Percentiles rank a stretch among this genome's conserved stretches.
These are phyloP conservation scores for Cephus sareptanus DNA, from an alignment of 2,888 invertebrate species.

Conservation along the genomic window DNA sequence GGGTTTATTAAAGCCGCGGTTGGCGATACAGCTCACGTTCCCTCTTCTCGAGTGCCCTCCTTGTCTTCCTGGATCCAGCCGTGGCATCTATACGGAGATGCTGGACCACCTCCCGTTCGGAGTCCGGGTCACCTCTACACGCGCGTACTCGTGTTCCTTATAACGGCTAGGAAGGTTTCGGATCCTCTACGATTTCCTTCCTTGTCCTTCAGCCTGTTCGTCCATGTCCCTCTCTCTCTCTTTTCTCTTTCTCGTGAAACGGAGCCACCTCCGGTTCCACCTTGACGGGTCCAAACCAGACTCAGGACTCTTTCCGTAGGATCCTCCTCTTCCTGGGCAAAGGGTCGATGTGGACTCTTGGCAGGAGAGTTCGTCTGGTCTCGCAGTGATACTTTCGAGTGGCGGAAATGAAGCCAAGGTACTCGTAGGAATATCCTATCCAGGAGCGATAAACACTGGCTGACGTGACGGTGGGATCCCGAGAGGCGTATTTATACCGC, in stretches of 20 bases:
- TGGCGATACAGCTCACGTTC: conserved; percentile 65
- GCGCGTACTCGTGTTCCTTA: conserved; percentile 7
- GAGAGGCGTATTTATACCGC: neutral
- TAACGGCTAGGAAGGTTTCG: neutral
- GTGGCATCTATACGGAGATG: neutral
- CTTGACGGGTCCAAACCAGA: neutral
- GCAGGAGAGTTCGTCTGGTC: neutral
- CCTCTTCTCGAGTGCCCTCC: conserved; percentile 46
- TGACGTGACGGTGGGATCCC: neutral
- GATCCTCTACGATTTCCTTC: neutral
- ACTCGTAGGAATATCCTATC: neutral
- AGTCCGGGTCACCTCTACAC: conserved; percentile 4
- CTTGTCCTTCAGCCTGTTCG: neutral
- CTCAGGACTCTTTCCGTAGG: neutral
- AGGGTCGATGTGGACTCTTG: neutral
- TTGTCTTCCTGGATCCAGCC: conserved; percentile 23
- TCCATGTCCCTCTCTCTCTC: conserved; percentile 23
- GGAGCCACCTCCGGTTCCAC: neutral
- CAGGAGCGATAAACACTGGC: neutral
- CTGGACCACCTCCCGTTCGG: neutral
- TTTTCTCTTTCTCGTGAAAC: neutral
- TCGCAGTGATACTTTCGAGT: neutral
- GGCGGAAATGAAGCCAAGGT: neutral
- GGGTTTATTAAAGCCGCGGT: conserved; percentile 63
- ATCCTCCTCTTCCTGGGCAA: neutral